Evolutionary conservation across 2,888 invertebrate species (phyloP).

Genomic region (Leptopilina myrica): DNA sequence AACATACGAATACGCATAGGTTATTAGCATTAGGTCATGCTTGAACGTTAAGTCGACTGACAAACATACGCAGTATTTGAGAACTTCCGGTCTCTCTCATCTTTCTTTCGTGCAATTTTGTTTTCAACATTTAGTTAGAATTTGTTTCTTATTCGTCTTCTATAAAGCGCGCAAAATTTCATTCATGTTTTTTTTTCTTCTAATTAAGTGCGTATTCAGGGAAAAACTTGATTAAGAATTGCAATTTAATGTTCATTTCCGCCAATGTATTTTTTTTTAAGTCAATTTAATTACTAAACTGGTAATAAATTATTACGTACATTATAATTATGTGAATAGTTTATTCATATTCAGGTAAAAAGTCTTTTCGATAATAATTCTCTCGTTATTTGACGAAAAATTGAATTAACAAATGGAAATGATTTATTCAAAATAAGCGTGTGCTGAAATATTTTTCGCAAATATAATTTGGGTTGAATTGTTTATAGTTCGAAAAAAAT

Average conservation of each 20-base stretch:
- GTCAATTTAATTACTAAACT: slow-evolving; percentile 12
- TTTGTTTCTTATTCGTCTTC: no score
- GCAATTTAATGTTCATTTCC: background rate
- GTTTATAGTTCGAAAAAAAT: no score
- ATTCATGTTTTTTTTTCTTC: no score
- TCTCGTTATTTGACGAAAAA: no score
- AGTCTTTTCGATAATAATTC: no score
- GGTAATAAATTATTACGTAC: background rate
- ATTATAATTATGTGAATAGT: background rate
- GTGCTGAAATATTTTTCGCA: no score
- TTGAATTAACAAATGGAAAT: no score
- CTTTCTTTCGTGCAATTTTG: slow-evolving; percentile 9
- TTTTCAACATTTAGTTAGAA: slow-evolving; percentile 1
- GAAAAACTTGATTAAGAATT: slow-evolving; percentile 6
- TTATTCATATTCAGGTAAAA: background rate
- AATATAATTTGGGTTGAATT: no score
- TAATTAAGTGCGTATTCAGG: background rate
- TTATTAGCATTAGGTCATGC: slow-evolving; percentile 36
- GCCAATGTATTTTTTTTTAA: background rate
- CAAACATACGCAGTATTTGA: slow-evolving; percentile 16
- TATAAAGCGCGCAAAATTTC: no score
- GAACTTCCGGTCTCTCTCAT: slow-evolving; percentile 31
- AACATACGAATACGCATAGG: slow-evolving; percentile 24
- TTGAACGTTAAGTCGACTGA: slow-evolving; percentile 17
- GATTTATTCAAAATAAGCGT: no score